These are phyloP conservation scores for Solea senegalensis DNA, from an alignment of 2,113 vertebrate genomes.

Conservation along the genomic window DNA sequence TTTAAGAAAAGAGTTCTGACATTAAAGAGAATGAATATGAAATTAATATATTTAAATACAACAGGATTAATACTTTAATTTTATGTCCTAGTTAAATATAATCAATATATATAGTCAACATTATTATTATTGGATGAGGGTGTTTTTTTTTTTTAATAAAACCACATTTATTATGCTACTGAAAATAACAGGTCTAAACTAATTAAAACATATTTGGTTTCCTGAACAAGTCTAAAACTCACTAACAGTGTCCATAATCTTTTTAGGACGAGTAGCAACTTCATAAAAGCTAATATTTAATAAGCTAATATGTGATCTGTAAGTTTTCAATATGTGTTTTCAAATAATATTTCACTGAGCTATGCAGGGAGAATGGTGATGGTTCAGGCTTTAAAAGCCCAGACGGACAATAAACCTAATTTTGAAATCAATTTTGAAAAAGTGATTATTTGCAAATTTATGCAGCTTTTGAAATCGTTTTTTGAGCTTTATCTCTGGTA, in stretches of 20 bases:
- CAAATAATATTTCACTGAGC: too few species aligned
- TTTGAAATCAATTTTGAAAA: accelerated
- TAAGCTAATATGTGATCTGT: too few species aligned
- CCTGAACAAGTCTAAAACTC: too few species aligned
- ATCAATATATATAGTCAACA: background rate
- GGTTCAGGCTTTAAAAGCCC: background rate
- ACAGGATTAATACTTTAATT: too few species aligned
- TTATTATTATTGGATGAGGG: background rate
- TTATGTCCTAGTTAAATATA: background rate
- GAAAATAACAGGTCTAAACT: background rate
- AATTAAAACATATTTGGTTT: too few species aligned
- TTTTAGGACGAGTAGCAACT: too few species aligned
- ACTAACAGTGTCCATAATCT: too few species aligned
- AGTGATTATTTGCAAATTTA: background rate
- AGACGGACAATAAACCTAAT: background rate
- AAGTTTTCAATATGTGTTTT: too few species aligned
- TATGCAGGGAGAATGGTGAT: background rate
- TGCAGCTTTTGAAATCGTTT: background rate
- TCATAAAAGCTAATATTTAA: too few species aligned
- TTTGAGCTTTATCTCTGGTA: background rate
- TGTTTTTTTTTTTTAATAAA: background rate
- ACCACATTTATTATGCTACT: background rate
- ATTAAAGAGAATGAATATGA: too few species aligned
- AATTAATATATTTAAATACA: too few species aligned
- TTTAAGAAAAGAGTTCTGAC: too few species aligned